phyloP scores from a whole-genome alignment of 2,888 invertebrate species.

The Sinelater perroti region DNA sequence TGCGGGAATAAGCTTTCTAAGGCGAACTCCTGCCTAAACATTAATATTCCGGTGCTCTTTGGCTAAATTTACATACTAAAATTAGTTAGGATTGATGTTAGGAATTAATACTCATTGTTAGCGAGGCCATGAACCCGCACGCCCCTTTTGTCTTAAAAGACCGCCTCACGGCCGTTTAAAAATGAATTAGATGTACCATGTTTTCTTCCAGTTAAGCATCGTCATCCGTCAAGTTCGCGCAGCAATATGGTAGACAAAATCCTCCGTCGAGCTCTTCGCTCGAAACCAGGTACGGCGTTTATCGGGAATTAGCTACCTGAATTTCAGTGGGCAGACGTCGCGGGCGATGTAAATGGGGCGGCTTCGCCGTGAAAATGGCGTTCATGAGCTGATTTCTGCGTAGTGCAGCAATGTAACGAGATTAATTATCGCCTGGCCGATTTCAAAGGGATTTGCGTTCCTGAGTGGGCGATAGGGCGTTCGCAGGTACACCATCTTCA shows the following conservation, averaged over 20 bases:
- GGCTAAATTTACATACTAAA: background rate
- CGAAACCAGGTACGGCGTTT: background rate
- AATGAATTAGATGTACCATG: background rate
- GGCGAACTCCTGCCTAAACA: background rate
- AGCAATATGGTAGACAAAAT: background rate
- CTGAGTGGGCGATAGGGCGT: no score
- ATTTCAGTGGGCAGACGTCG: background rate
- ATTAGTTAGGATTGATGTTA: background rate
- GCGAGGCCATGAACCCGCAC: background rate
- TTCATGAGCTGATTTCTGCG: background rate
- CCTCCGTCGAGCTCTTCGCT: background rate
- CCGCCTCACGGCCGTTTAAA: background rate
- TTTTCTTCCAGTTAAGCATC: background rate
- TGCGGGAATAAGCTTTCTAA: background rate
- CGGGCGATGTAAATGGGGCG: no score
- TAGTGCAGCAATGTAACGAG: background rate
- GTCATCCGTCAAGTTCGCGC: background rate
- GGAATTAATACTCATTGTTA: background rate
- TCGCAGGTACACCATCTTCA: background rate
- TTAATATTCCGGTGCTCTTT: background rate
- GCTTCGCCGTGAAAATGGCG: no score
- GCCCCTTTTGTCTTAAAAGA: background rate
- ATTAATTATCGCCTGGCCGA: background rate
- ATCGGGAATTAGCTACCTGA: conserved; percentile 6
- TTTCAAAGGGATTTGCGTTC: background rate